Evolutionary conservation across 2,797 vertebrate genomes (phyloP).

Genomic region (Cyprinodon diabolis): DNA sequence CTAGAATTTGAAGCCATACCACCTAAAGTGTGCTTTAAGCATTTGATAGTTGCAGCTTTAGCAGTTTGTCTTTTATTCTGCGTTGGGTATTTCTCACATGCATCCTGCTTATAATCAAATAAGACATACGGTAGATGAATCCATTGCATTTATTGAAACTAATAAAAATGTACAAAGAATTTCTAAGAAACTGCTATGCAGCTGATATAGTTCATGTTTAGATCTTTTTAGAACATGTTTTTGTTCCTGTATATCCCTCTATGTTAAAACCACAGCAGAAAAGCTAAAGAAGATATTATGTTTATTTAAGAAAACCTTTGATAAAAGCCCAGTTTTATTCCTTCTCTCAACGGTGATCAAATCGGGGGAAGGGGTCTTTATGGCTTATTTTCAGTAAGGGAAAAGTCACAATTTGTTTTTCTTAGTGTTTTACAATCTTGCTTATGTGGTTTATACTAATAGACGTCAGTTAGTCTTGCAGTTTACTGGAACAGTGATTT

Average conservation of each 20-base stretch:
- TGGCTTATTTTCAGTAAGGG: constrained; percentile 12
- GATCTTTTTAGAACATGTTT: not conserved
- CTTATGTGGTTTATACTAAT: constrained; percentile 68
- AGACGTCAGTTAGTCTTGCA: constrained; percentile 57
- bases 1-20: constrained; percentile 67
- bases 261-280: constrained; percentile 56
- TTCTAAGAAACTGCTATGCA: constrained; percentile 80
- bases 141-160: constrained; percentile 67
- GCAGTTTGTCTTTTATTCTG: constrained; percentile 46
- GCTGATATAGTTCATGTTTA: constrained; percentile 59
- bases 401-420: constrained; percentile 21
- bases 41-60: constrained; percentile 46
- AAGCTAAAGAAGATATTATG: constrained; percentile 62
- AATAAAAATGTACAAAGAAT: constrained; percentile 66
- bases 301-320: constrained; percentile 44
- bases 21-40: constrained; percentile 54
- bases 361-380: not conserved
- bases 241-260: constrained; percentile 67
- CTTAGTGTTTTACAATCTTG: constrained; percentile 61
- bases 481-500: constrained; percentile 70
- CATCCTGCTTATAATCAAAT: constrained; percentile 67
- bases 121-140: constrained; percentile 20
- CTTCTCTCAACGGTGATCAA: constrained; percentile 32
- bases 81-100: constrained; percentile 61
- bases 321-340: constrained; percentile 35